phyloP scores from a whole-genome alignment of 1,140 invertebrate species.

The Drosophila sechellia region DNA sequence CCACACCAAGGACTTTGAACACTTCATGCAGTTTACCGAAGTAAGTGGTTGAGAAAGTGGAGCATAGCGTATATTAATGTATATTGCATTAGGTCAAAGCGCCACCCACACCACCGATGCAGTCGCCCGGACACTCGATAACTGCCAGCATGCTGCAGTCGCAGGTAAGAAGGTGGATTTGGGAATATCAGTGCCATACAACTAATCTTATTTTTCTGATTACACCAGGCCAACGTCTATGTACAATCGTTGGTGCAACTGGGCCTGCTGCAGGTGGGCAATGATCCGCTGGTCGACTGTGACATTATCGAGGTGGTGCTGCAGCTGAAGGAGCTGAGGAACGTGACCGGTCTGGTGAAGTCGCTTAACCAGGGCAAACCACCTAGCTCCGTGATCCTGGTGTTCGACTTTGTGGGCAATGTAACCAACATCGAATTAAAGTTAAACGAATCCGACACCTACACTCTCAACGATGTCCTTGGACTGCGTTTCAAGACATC shows the following conservation, averaged over 20 bases:
- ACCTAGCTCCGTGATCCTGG: constrained; percentile 38
- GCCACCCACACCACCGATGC: constrained; percentile 32
- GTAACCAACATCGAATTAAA: constrained; percentile 67
- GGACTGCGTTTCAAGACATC: constrained; percentile 73
- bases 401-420: constrained; percentile 78
- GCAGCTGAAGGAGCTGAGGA: constrained; percentile 67
- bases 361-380: constrained; percentile 33
- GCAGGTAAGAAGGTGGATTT: constrained; percentile 23
- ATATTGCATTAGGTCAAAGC: constrained; percentile 37
- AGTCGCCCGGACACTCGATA: constrained; percentile 60
- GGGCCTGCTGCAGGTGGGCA: constrained; percentile 77
- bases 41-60: constrained; percentile 20
- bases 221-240: constrained; percentile 66
- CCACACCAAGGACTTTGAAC: constrained; percentile 62
- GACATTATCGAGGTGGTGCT: constrained; percentile 74
- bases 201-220: background rate
- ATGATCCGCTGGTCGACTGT: constrained; percentile 72
- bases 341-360: constrained; percentile 55
- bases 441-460: constrained; percentile 55
- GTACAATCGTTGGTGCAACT: constrained; percentile 72
- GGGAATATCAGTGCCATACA: background rate
- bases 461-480: constrained; percentile 67
- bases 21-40: constrained; percentile 52
- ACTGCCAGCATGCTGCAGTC: constrained; percentile 77
- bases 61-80: background rate